Conservation (phyloP, 2,797 vertebrate species). For the Sebastes variabilis region DNA sequence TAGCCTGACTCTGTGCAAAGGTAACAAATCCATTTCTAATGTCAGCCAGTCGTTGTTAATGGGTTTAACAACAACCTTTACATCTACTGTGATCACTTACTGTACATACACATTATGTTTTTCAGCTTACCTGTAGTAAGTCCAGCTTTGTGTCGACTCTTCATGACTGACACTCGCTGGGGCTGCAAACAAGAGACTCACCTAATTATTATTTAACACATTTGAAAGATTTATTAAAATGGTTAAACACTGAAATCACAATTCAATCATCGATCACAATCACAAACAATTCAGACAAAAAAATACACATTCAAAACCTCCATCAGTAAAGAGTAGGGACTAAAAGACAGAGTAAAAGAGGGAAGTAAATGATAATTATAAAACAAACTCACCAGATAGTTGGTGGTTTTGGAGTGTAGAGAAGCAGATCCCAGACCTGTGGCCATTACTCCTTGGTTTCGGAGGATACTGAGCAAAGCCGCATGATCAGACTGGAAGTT, state of each 20-base stretch:
- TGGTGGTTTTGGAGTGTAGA: constrained; percentile 52
- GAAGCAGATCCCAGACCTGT: constrained; percentile 23
- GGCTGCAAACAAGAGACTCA: constrained; percentile 63
- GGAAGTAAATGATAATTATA: background rate
- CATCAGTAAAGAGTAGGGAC: background rate
- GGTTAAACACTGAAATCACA: background rate
- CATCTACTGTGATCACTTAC: background rate
- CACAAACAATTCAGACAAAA: background rate
- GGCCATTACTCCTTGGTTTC: constrained; percentile 47
- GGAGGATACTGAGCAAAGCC: constrained; percentile 66
- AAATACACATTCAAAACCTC: background rate
- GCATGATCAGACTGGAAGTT: constrained; percentile 54
- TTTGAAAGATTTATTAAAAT: background rate
- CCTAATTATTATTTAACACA: background rate
- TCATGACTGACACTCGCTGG: constrained; percentile 76
- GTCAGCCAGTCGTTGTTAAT: background rate
- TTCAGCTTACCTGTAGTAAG: constrained; percentile 58
- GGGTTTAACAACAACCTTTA: background rate
- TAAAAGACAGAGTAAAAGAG: background rate
- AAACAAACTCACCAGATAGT: constrained; percentile 62
- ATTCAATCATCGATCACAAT: background rate
- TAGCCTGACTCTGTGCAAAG: background rate
- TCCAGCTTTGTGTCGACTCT: constrained; percentile 58
- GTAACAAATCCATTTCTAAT: background rate
- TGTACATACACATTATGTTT: background rate